Evolutionary conservation across 2,888 invertebrate genomes (phyloP).

Genomic region (Melinaea menophilus): DNA sequence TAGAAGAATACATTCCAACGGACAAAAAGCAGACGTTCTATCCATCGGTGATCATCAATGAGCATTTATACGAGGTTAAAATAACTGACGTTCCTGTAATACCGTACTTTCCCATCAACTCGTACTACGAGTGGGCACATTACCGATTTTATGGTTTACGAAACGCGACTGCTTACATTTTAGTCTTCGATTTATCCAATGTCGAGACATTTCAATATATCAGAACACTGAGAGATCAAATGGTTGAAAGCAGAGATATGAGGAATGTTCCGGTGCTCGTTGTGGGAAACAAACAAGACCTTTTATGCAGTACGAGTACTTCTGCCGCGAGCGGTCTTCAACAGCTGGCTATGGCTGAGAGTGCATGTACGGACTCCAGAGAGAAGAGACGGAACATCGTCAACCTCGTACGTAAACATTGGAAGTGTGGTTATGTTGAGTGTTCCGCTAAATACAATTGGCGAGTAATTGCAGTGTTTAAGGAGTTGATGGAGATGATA

Average conservation of each 20-base stretch:
- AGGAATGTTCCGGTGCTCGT: slow-evolving; percentile 91
- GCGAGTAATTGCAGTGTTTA: slow-evolving; percentile 90
- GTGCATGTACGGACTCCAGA: slow-evolving; percentile 68
- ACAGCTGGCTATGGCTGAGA: slow-evolving; percentile 67
- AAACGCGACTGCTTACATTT: slow-evolving; percentile 92
- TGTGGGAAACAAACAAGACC: slow-evolving; percentile 95
- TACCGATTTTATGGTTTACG: slow-evolving; percentile 88
- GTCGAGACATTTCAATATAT: slow-evolving; percentile 95
- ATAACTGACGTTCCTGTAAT: slow-evolving; percentile 92
- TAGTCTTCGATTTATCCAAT: slow-evolving; percentile 95
- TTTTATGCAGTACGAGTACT: slow-evolving; percentile 77
- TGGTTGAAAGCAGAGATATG: slow-evolving; percentile 94
- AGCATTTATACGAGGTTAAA: slow-evolving; percentile 90
- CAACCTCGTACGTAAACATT: slow-evolving; percentile 94
- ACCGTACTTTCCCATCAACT: slow-evolving; percentile 93
- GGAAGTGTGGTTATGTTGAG: slow-evolving; percentile 96
- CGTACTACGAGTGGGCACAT: slow-evolving; percentile 95
- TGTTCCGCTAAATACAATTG: slow-evolving; percentile 97
- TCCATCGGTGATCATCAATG: slow-evolving; percentile 90
- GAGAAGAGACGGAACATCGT: slow-evolving; percentile 87
- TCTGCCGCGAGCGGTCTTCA: slow-evolving; percentile 65
- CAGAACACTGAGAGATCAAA: slow-evolving; percentile 93
- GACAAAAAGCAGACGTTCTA: slow-evolving; percentile 87
- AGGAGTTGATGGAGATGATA: slow-evolving; percentile 87
- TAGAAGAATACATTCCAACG: slow-evolving; percentile 86